Evolutionary conservation across 2,888 invertebrate genomes (phyloP).

Genomic region (Aspidiotus destructor): DNA sequence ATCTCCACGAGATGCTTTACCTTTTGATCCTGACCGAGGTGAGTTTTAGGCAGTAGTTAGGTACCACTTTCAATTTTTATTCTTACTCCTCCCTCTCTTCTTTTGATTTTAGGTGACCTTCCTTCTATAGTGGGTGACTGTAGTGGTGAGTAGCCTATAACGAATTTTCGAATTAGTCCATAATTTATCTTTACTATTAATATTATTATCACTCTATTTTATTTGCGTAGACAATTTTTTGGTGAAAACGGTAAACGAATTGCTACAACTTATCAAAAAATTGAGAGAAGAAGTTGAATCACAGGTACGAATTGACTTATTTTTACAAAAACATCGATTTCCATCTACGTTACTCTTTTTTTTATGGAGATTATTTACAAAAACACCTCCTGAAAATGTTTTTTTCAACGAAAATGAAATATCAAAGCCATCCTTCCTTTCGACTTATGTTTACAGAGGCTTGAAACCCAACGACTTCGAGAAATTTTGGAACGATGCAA

Average conservation of each 20-base stretch:
- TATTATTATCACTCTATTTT: too few species aligned
- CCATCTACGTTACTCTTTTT: too few species aligned
- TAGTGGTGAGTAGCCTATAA: conserved; percentile 39
- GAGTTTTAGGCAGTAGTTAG: background rate
- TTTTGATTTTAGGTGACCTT: conserved; percentile 50
- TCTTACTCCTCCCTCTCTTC: too few species aligned
- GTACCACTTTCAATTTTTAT: too few species aligned
- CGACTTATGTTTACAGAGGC: conserved; percentile 41
- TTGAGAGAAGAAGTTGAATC: conserved; percentile 61
- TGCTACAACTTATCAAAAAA: conserved; percentile 56
- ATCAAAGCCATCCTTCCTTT: too few species aligned
- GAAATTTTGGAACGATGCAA: conserved; percentile 69
- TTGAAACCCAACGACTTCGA: conserved; percentile 59
- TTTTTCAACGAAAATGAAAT: too few species aligned
- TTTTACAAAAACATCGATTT: too few species aligned
- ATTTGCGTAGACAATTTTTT: conserved; percentile 46
- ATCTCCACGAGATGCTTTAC: background rate
- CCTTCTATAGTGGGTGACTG: conserved; percentile 52
- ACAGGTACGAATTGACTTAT: conserved; percentile 44
- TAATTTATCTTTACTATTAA: too few species aligned
- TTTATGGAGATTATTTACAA: too few species aligned
- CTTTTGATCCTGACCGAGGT: conserved; percentile 13
- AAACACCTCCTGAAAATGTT: too few species aligned
- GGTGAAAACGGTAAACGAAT: conserved; percentile 55
- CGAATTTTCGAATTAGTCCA: conserved; percentile 33